These are phyloP conservation scores for Cheilosia urbana DNA, from an alignment of 2,888 invertebrate genomes.

Conservation along the genomic window DNA sequence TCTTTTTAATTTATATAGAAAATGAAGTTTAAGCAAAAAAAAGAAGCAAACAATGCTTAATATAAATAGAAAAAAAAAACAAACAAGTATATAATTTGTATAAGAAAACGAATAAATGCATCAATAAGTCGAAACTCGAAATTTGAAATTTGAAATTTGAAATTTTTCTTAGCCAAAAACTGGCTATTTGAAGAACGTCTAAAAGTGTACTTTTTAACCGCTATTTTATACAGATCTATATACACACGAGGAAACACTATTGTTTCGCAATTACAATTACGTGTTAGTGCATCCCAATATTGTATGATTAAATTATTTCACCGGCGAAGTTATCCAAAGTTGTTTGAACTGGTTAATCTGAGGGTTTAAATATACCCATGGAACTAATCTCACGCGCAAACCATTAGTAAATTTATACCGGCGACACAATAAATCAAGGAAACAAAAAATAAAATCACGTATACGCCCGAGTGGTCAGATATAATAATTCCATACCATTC, in stretches of 20 bases:
- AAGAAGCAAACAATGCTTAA: constrained; percentile 27
- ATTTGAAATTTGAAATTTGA: constrained; percentile 62
- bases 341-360: background rate
- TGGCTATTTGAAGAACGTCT: constrained; percentile 23
- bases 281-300: constrained; percentile 77
- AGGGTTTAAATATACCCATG: background rate
- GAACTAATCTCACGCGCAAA: background rate
- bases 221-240: constrained; percentile 69
- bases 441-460: background rate
- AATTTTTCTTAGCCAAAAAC: constrained; percentile 27
- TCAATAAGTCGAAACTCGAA: constrained; percentile 33
- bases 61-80: constrained; percentile 42
- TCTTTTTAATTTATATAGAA: constrained; percentile 65
- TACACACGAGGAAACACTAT: constrained; percentile 29
- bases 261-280: constrained; percentile 53
- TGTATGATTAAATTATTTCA: constrained; percentile 34
- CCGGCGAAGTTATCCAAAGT: constrained; percentile 52
- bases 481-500: background rate
- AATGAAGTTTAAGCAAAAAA: constrained; percentile 10
- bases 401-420: background rate
- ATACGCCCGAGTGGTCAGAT: background rate
- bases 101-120: constrained; percentile 58
- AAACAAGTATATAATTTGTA: constrained; percentile 69
- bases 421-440: background rate
- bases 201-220: constrained; percentile 27